Conservation (phyloP, 2,113 vertebrate species). For the Verasper variegatus region DNA sequence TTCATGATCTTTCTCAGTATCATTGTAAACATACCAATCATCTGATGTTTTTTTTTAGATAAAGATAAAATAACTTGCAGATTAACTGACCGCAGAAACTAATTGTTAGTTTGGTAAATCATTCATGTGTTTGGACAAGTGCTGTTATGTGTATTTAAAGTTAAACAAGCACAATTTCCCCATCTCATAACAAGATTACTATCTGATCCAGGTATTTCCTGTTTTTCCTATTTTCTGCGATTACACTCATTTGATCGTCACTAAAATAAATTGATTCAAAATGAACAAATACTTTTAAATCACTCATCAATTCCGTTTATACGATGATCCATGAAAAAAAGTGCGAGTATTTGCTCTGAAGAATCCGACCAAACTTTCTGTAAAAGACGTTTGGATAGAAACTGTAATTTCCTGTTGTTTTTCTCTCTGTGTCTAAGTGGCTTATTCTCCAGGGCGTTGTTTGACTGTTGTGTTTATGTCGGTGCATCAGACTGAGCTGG, state of each 20-base stretch:
- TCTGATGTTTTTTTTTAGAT: no score
- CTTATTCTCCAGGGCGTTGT: conserved; percentile 67
- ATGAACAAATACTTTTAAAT: not conserved
- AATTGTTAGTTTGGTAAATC: no score
- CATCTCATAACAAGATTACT: not conserved
- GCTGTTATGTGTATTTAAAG: not conserved
- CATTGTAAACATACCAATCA: no score
- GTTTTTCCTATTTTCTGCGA: not conserved
- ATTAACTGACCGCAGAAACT: no score
- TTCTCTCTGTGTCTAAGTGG: conserved; percentile 46
- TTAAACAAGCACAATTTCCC: not conserved
- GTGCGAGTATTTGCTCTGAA: conserved; percentile 1
- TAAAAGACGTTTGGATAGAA: conserved; percentile 57
- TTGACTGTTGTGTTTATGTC: conserved; percentile 65
- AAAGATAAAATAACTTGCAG: no score
- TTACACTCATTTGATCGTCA: not conserved
- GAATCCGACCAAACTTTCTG: conserved; percentile 39
- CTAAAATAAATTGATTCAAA: not conserved
- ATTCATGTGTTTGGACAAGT: not conserved
- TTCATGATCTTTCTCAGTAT: no score
- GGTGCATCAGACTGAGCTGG: conserved; percentile 34
- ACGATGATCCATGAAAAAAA: not conserved
- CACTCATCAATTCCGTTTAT: not conserved
- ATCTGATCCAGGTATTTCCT: not conserved
- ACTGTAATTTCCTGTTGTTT: conserved; percentile 71